Evolutionary conservation across 2,113 vertebrate genomes (phyloP).

Genomic region (Daphoenositta chrysoptera): DNA sequence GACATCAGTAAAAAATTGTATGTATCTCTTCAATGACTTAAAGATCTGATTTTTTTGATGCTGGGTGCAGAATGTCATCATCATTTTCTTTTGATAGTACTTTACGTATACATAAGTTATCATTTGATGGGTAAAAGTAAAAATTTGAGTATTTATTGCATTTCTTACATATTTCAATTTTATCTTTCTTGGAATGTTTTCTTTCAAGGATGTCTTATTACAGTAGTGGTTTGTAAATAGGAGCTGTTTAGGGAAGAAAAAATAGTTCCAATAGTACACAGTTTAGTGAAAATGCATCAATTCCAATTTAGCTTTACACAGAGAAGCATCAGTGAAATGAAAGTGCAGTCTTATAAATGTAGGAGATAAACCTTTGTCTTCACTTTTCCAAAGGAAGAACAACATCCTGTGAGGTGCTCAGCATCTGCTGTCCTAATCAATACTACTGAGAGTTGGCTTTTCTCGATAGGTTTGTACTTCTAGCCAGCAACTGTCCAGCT

Average conservation of each 20-base stretch:
- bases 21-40: background rate
- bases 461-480: conserved; percentile 1
- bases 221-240: background rate
- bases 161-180: background rate
- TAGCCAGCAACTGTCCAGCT: conserved; percentile 30
- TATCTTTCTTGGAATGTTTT: background rate
- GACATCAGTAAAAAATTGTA: background rate
- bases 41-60: background rate
- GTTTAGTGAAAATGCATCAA: background rate
- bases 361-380: background rate
- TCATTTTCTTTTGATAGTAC: background rate
- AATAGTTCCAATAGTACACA: background rate
- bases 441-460: conserved; percentile 4
- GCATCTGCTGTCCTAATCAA: conserved; percentile 42
- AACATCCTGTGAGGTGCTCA: conserved; percentile 25
- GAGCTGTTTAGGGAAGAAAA: background rate
- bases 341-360: background rate
- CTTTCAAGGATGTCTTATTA: background rate
- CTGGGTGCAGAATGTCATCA: background rate
- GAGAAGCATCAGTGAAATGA: background rate
- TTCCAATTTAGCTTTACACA: background rate
- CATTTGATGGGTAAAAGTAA: background rate
- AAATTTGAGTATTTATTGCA: background rate
- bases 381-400: background rate
- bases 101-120: background rate